Evolutionary conservation across 2,113 vertebrate species (phyloP), one percentile per base, ranked within the genome.

Genomic region (Scomber colias): DNA sequence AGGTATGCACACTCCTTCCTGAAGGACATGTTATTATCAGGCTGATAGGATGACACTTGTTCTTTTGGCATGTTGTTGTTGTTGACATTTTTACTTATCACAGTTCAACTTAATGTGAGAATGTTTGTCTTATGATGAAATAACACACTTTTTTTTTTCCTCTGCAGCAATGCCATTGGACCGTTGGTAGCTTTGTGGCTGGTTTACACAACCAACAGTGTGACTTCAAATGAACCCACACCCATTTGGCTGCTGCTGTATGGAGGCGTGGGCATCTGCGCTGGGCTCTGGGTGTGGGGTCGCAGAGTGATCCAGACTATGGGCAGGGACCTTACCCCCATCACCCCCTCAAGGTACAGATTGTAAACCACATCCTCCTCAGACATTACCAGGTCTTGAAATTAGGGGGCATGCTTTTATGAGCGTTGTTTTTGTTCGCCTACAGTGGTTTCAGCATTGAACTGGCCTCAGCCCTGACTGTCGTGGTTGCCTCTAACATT

Each of bases 371-470:
- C 78, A 74, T 76, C 81, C 79, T 86, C 15, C 19, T 12, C 71
- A 86, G 78, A 85, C 84, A 54, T 82, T 68, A 84, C 57, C 10
- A 51, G 14, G 30, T 12, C 59, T 31, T 61, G 13, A 53, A 70
- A 81, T 68, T 68, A 76, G 71, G 44, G 48, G 21, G 3, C 27
- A 15, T 75, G 51, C 49, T 67, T 75, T 44, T 67, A 57, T 62
- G 3, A 75, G 5, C 78, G 45, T 65, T 75, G 16, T 88, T 51
- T 53, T 87, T 62, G 16, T 44, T 55, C 30, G 17, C 77, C 68
- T 65, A 7, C 92, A 99, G 98, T 2, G 98, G 98, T 87, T 99
- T 99, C 96, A 99, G 97, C 93, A 99, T 99, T 1, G 98, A 99
- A 82, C 87, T 99, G 91, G 97, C 98, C 0, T 99, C 98, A 5